phyloP scores from a whole-genome alignment of 1,140 invertebrate species.

The Drosophila sturtevanti region DNA sequence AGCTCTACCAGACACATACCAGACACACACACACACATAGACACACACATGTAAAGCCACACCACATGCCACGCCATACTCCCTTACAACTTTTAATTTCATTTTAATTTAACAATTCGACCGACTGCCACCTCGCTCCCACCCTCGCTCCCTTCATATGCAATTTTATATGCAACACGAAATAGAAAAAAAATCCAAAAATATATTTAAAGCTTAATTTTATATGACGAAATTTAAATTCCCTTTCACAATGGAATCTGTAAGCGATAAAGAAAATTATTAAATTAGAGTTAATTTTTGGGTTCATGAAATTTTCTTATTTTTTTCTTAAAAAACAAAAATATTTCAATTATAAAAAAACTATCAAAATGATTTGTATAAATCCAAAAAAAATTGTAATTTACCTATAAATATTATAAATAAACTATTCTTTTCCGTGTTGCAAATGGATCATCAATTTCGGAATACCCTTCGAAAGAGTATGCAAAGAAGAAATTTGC shows the following conservation, averaged over 20 bases:
- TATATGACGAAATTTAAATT: neutral
- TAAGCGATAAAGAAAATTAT: too few relatives aligned
- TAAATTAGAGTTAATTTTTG: neutral
- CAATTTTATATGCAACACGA: slow-evolving; percentile 50
- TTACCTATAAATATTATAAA: too few relatives aligned
- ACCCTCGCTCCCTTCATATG: slow-evolving; percentile 12
- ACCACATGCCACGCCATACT: neutral
- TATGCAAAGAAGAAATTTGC: slow-evolving; percentile 13
- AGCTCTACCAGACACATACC: neutral
- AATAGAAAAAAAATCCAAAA: slow-evolving; percentile 12
- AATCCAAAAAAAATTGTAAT: too few relatives aligned
- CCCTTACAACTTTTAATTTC: slow-evolving; percentile 40
- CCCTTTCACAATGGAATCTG: too few relatives aligned
- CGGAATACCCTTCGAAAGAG: neutral
- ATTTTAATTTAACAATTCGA: slow-evolving; percentile 34
- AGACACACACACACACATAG: neutral
- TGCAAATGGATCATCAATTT: neutral
- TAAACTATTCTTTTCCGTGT: too few relatives aligned
- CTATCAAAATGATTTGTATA: too few relatives aligned
- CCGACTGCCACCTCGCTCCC: slow-evolving; percentile 8
- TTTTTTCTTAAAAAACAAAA: too few relatives aligned
- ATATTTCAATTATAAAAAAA: too few relatives aligned
- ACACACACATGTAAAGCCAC: too few relatives aligned
- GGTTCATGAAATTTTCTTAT: too few relatives aligned
- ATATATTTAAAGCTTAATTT: neutral